Conservation (phyloP, 2,113 vertebrate species). For the Xiphophorus hellerii region DNA sequence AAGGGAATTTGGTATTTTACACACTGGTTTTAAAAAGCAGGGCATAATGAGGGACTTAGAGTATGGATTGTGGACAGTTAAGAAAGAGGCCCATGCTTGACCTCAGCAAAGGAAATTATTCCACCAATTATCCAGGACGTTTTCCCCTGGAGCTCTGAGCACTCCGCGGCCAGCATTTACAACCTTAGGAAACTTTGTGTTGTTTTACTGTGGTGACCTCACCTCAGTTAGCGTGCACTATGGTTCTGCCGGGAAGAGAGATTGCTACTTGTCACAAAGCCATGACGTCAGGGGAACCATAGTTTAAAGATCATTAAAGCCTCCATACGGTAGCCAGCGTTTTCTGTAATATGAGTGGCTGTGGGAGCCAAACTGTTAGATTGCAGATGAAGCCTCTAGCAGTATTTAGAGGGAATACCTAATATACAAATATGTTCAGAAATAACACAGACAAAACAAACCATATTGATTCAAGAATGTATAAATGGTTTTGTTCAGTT, state of each 20-base stretch:
- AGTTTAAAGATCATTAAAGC: conserved; percentile 46
- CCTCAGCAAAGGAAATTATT: conserved; percentile 77
- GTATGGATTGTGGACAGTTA: conserved; percentile 47
- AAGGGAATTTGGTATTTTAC: conserved; percentile 44
- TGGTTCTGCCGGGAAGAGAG: conserved; percentile 56
- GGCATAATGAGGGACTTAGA: conserved; percentile 36
- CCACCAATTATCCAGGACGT: conserved; percentile 72
- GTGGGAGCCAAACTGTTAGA: conserved; percentile 12
- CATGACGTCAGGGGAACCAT: conserved; percentile 60
- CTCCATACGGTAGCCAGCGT: conserved; percentile 42
- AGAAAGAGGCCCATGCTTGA: conserved; percentile 70
- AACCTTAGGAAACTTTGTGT: conserved; percentile 74
- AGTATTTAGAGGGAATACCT: background rate
- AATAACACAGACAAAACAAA: background rate
- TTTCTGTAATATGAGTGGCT: background rate
- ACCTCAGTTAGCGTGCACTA: conserved; percentile 55
- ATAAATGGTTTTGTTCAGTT: background rate
- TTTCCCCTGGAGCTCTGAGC: conserved; percentile 65
- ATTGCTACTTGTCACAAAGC: conserved; percentile 66
- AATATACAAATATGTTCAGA: background rate
- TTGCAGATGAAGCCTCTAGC: background rate
- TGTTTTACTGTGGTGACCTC: conserved; percentile 76
- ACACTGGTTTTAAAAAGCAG: conserved; percentile 39
- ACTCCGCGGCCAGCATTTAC: conserved; percentile 67
- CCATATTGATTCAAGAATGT: background rate